Evolutionary conservation across 2,797 vertebrate genomes (phyloP), one percentile per base, ranked within the genome.

Genomic region (Sebastes taczanowskii): DNA sequence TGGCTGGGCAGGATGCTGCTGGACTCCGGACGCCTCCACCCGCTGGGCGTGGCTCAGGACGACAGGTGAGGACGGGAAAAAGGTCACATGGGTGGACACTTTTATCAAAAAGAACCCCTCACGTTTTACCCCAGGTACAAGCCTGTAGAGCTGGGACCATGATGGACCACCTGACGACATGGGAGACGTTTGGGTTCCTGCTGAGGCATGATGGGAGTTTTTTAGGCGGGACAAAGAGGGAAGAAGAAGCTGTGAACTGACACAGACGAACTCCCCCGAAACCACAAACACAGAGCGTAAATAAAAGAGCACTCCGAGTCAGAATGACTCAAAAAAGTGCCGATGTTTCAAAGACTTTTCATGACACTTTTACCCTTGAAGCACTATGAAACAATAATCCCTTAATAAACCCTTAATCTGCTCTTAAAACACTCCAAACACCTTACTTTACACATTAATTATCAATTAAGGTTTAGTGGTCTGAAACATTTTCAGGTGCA

Each of bases 11-110:
- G 83, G 84, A 81, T 93, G 86, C 80, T 98, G 71, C 94, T 99
- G 85, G 95, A 96, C 84, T 92, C 96, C 0, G 94, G 95, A 38
- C 94, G 92, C 74, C 96, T 99, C 88, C 98, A 98, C 87, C 96
- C 97, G 0, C 93, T 96, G 94, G 97, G 95, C 22, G 29, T 96
- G 76, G 91, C 95, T 5, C 85, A 71, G 78, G 86, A 78, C 0
- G 92, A 95, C 86, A 96, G 96, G 91, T 97, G 96, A 97, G 74
- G 72, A 25, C 1, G 27, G 49, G 49, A 7, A 7, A n/a, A 7
- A 18, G 25, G 10, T 9, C 32, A 23, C 52, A 32, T 7, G 11
- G 78, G 42, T 20, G 38, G 69, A 69, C 7, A 4, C 14, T 35
- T 27, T 7, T 5, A 29, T 14, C n/a, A 56, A 8, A 29, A 58